Base-by-base conservation (phyloP, 2,888 invertebrate species). In the Phorcus lineatus region DNA sequence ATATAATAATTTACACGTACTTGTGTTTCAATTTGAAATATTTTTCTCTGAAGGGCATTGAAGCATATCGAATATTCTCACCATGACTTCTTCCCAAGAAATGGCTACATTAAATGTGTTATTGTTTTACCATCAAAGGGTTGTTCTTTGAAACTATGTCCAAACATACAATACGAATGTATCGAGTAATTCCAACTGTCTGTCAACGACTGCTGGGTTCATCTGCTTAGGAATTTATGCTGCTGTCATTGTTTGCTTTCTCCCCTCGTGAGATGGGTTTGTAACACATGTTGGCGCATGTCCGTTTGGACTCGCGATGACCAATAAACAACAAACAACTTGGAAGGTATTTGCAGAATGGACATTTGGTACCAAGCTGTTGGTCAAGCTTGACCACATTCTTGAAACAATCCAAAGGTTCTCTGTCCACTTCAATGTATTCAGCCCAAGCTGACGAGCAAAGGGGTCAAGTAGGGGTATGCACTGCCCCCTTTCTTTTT, bases 281-380 rank as follows among this genome's bases (percentile, higher is more conserved):
- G 28, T n/a, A 28, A 28, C 62, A 62, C 16, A 62, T 62, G 62
- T 62, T 62, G 28, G 22, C 24, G 28, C 28, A 28, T 28, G 28
- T 24, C 62, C 24, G 24, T 13, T 28, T 62, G 28, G 24, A 28
- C 28, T 28, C 28, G 28, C 47, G 28, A 28, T 62, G 62, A 28
- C 62, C 62, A 62, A 62, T 62, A 62, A 62, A 28, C 62, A 62
- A 62, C 62, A 62, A 62, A 62, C 62, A 62, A 24, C 9, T 24
- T 11, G 24, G 62, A 28, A 24, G 62, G 62, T 28, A 62, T 62
- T 62, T 28, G 62, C 62, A n/a, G 62, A 62, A 24, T 28, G 62
- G 24, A 28, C 62, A 62, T 24, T 24, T 62, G 62, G 62, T 62
- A 62, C 13, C 62, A 62, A 17, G 28, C 24, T 62, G 28, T 28